phyloP scores from a whole-genome alignment of 2,888 invertebrate genomes.

The Agrotis puta region DNA sequence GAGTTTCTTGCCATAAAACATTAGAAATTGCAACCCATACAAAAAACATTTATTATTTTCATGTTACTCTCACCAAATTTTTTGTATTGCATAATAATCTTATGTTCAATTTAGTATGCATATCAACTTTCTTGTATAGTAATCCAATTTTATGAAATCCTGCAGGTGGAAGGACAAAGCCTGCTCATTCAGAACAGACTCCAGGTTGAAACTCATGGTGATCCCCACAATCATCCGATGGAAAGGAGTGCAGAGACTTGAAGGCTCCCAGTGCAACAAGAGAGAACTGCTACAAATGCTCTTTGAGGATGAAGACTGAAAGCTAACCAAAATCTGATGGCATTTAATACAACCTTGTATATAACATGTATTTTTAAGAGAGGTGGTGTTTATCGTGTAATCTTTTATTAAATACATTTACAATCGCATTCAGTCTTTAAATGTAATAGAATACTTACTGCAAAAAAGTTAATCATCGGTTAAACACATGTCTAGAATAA shows the following conservation, averaged over 20 bases:
- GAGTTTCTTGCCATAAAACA: neutral
- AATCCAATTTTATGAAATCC: slow-evolving; percentile 30
- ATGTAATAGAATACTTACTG: neutral
- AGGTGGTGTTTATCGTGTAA: slow-evolving; percentile 33
- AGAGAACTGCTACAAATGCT: slow-evolving; percentile 92
- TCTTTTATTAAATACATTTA: slow-evolving; percentile 33
- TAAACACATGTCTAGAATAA: too few species aligned
- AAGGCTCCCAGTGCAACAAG: slow-evolving; percentile 95
- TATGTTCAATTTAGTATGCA: too few species aligned
- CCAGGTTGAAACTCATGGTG: slow-evolving; percentile 93
- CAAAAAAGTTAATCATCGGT: too few species aligned
- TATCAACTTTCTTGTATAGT: neutral
- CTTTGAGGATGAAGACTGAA: slow-evolving; percentile 48
- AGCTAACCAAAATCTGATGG: neutral
- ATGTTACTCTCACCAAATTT: neutral
- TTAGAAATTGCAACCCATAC: neutral
- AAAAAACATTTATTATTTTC: neutral
- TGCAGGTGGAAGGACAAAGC: slow-evolving; percentile 96
- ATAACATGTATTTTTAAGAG: slow-evolving; percentile 57
- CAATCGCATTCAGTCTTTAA: neutral
- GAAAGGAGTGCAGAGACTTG: slow-evolving; percentile 94
- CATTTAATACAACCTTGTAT: slow-evolving; percentile 43
- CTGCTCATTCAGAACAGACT: slow-evolving; percentile 95
- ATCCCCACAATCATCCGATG: slow-evolving; percentile 96
- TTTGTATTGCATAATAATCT: neutral